These are phyloP conservation scores for Tragelaphus buxtoni DNA, from an alignment of 2,113 vertebrate genomes.

Conservation along the genomic window DNA sequence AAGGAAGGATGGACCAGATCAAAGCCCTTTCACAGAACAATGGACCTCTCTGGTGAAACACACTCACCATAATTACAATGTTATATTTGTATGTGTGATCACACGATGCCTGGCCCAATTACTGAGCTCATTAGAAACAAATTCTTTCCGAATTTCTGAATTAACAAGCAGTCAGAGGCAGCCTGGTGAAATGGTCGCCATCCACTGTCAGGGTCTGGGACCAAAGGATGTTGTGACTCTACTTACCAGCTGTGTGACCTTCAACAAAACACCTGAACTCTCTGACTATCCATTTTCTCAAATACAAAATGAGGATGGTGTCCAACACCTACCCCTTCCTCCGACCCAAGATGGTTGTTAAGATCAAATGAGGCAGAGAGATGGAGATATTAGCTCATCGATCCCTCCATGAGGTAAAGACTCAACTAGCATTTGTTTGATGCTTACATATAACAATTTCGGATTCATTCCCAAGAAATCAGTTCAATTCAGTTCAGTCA, in stretches of 20 bases:
- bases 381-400: not conserved
- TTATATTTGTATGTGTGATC: not conserved
- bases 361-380: not conserved
- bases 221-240: not conserved
- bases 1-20: not conserved
- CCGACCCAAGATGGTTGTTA: not conserved
- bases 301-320: not conserved
- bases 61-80: not conserved
- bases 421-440: not conserved
- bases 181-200: not conserved
- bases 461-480: not conserved
- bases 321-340: not conserved
- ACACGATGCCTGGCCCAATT: not conserved
- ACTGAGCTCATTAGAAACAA: not conserved
- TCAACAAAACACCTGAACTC: not conserved
- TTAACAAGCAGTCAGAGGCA: not conserved
- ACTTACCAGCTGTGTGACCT: not conserved
- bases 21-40: not conserved
- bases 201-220: not conserved
- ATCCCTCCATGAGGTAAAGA: not conserved
- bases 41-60: not conserved
- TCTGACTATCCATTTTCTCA: not conserved
- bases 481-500: not conserved
- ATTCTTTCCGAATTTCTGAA: not conserved
- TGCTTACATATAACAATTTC: not conserved